phyloP scores from a whole-genome alignment of 2,113 vertebrate species.

The Bubo scandiacus region DNA sequence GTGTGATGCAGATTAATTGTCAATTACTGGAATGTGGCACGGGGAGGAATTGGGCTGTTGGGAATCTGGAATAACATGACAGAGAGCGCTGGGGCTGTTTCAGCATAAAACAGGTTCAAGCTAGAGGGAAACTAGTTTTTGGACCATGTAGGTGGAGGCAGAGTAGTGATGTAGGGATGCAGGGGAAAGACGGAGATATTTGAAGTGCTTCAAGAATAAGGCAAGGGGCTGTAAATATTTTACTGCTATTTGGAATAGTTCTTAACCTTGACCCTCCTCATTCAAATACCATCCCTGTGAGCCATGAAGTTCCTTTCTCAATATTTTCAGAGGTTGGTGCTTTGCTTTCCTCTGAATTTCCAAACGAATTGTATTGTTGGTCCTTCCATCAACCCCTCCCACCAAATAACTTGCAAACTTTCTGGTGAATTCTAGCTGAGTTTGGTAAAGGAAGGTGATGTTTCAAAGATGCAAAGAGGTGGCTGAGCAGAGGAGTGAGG shows the following conservation, averaged over 20 bases:
- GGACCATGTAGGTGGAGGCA: neutral
- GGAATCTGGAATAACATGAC: neutral
- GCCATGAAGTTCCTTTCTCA: neutral
- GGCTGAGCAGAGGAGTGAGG: neutral
- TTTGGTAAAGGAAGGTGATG: neutral
- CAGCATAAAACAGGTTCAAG: neutral
- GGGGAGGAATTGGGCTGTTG: neutral
- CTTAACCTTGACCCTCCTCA: neutral
- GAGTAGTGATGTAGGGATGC: neutral
- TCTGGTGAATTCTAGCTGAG: neutral
- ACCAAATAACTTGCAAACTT: neutral
- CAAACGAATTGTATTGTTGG: neutral
- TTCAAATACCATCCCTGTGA: neutral
- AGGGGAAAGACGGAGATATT: too few relatives aligned
- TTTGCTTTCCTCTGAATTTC: neutral
- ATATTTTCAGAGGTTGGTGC: neutral
- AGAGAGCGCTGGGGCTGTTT: neutral
- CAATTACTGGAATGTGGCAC: accelerated
- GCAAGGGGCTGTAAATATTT: neutral
- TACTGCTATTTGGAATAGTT: neutral
- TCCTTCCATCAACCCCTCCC: neutral
- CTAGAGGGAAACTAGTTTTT: neutral
- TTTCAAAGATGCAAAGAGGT: neutral
- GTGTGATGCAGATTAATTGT: too few relatives aligned
- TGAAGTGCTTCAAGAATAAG: neutral